Evolutionary conservation across 2,113 vertebrate genomes (phyloP).

Genomic region (Elephas maximus): DNA sequence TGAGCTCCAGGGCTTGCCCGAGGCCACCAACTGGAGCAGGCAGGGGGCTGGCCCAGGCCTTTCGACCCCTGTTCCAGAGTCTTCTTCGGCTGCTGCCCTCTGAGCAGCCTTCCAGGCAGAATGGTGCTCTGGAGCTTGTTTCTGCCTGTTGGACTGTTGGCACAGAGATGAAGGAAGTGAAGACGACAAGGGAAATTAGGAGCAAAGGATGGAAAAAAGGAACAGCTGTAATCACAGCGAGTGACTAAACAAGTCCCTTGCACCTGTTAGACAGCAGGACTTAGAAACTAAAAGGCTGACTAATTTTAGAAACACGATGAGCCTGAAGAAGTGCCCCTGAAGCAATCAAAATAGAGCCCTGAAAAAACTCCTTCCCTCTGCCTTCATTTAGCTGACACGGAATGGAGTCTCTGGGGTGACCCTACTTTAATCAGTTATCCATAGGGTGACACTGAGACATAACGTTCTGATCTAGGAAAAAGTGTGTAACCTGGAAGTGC

Average conservation of each 20-base stretch:
- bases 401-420: neutral
- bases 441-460: neutral
- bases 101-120: too few relatives aligned
- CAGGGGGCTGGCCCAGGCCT: neutral
- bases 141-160: neutral
- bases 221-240: neutral
- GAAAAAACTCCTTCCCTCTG: neutral
- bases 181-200: neutral
- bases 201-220: neutral
- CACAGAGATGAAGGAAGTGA: neutral
- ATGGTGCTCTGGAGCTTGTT: neutral
- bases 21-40: neutral
- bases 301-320: constrained; percentile 72
- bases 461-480: neutral
- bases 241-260: neutral
- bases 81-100: neutral
- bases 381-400: neutral
- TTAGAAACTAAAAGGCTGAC: neutral
- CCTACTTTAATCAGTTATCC: neutral
- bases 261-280: constrained; percentile 28
- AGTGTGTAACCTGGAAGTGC: neutral
- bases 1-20: neutral
- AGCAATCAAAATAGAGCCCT: constrained; percentile 15
- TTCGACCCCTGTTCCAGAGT: neutral
- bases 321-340: neutral